phyloP scores from a whole-genome alignment of 1,140 invertebrate species.

The Orius insidiosus region DNA sequence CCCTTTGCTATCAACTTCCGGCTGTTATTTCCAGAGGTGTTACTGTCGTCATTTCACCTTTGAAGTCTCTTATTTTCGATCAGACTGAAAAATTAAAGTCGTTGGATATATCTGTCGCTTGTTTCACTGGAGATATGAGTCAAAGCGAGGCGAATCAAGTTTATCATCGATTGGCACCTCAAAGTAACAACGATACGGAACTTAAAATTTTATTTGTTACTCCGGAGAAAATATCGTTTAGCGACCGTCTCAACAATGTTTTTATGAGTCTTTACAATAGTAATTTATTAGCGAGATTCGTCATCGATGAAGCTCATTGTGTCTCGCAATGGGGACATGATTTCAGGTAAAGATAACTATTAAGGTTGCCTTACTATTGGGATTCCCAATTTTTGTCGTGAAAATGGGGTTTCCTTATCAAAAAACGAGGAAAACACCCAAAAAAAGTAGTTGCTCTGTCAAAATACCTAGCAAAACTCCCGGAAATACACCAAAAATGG shows the following conservation, averaged over 20 bases:
- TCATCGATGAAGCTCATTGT: slow-evolving; percentile 66
- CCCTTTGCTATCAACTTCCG: slow-evolving; percentile 85
- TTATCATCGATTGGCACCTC: slow-evolving; percentile 42
- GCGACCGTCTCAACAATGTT: slow-evolving; percentile 28
- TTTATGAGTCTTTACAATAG: slow-evolving; percentile 29
- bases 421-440: too few relatives aligned
- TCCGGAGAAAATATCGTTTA: slow-evolving; percentile 71
- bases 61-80: slow-evolving; percentile 88
- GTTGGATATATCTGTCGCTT: slow-evolving; percentile 59
- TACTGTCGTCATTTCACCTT: slow-evolving; percentile 84
- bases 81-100: slow-evolving; percentile 77
- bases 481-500: too few relatives aligned
- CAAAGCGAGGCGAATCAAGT: slow-evolving; percentile 39
- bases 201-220: slow-evolving; percentile 95
- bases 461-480: too few relatives aligned
- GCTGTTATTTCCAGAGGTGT: slow-evolving; percentile 53
- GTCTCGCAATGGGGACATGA: slow-evolving; percentile 58
- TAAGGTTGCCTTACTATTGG: too few relatives aligned
- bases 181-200: too few relatives aligned
- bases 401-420: too few relatives aligned
- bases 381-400: too few relatives aligned
- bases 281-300: slow-evolving; percentile 54
- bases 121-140: slow-evolving; percentile 51
- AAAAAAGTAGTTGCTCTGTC: too few relatives aligned
- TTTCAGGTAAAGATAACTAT: slow-evolving; percentile 41